Conservation (phyloP, 2,797 vertebrate species). For the Hydrocynus forskahlii region DNA sequence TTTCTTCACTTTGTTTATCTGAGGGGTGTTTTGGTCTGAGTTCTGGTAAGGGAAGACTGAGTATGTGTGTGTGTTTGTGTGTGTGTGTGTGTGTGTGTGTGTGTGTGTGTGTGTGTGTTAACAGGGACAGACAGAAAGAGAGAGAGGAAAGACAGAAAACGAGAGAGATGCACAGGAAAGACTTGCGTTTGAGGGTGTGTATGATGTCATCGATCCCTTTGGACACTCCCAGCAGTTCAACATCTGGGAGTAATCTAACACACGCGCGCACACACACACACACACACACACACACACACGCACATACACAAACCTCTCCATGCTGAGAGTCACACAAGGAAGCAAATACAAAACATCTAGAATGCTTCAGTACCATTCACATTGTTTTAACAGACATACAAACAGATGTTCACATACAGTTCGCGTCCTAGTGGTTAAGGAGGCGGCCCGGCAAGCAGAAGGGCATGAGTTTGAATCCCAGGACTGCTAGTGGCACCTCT, state of each 20-base stretch:
- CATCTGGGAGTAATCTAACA: constrained; percentile 77
- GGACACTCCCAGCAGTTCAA: constrained; percentile 76
- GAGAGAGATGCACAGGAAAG: constrained; percentile 6
- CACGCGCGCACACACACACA: constrained; percentile 30
- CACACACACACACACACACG: constrained; percentile 50
- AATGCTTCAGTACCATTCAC: background rate
- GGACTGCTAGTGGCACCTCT: no score
- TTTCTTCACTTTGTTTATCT: constrained; percentile 25
- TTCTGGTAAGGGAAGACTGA: constrained; percentile 8
- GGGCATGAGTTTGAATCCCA: no score
- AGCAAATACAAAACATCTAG: background rate
- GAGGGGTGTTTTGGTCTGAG: constrained; percentile 15
- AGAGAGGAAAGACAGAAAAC: background rate
- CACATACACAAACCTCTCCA: constrained; percentile 23
- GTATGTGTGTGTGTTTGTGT: constrained; percentile 4
- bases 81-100: constrained; percentile 9
- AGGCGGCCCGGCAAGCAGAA: no score
- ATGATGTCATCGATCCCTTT: constrained; percentile 52
- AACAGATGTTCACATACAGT: no score
- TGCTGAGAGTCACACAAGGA: constrained; percentile 37
- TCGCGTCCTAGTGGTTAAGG: no score
- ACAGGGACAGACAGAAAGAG: background rate
- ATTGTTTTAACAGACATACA: background rate
- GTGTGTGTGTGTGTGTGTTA: no score
- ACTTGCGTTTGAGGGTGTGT: constrained; percentile 26